Evolutionary conservation across 2,888 invertebrate genomes (phyloP), one percentile per base, ranked within the genome.

Genomic region (Taphrorychus bicolor): DNA sequence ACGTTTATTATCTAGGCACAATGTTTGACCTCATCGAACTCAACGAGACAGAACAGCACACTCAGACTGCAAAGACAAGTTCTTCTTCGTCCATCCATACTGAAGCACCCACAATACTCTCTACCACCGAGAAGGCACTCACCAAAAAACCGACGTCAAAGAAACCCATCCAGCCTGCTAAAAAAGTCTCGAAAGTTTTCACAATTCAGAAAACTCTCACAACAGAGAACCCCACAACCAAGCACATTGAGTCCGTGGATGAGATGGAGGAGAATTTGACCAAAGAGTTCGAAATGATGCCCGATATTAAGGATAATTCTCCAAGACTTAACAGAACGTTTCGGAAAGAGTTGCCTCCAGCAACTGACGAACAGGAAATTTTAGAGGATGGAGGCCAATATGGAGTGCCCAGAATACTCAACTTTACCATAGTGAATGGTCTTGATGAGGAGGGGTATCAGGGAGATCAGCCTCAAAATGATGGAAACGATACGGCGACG

Each of bases 21-120:
- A 78, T 81, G 76, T 82, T 82, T 60, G 82, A 82, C 70, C 79
- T 82, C 53, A 81, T 82, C 32, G 82, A 82, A 70, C 70, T 82
- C 57, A 82, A 82, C 70, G 81, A 80, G 52, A 82, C 80, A 3
- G 78, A 75, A 49, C 72, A 75, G 5, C 78, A 71, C 60, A 65
- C 41, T 14, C 23, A 19, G 7, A 23, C 24, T n/a, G 17, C 54
- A 2, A 24, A 24, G 14, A 42, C 18, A 16, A 60, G 19, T 11
- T 17, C 51, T 51, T 16, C 16, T 1, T n/a, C n/a, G n/a, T n/a
- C n/a, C n/a, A n/a, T n/a, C n/a, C n/a, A n/a, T n/a, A n/a, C n/a
- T n/a, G 21, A 3, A 52, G 5, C 42, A 32, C 45, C 45, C 5
- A 45, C 11, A 7, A 48, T 9, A 14, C 16, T 18, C 16, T 48